A percentile compares a stretch with the other conserved stretches of the same genome.
phyloP scores from a whole-genome alignment of 2,797 vertebrate species.

The Muscicapa striata region DNA sequence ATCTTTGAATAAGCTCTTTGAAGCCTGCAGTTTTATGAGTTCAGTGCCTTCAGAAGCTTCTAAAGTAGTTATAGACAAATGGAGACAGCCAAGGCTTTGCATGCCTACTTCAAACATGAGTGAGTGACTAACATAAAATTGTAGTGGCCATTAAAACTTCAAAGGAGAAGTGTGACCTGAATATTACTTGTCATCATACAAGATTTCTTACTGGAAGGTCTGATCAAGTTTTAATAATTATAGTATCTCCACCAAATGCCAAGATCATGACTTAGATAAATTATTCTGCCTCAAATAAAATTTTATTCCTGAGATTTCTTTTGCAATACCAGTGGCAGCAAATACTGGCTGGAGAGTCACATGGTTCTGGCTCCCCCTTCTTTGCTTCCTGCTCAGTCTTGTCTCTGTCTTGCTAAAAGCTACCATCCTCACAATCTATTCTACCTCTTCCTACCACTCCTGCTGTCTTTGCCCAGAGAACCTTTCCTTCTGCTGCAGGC shows the following conservation, averaged over 20 bases:
- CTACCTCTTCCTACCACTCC: neutral
- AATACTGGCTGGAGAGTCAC: neutral
- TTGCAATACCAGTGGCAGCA: neutral
- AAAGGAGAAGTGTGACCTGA: conserved; percentile 63
- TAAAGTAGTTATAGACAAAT: conserved; percentile 71
- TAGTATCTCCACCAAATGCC: neutral
- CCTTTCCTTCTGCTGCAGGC: neutral
- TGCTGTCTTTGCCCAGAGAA: neutral
- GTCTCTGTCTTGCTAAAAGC: neutral
- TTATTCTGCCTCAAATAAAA: neutral
- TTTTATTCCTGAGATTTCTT: conserved; percentile 18
- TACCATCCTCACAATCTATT: neutral
- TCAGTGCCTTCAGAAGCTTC: conserved; percentile 66
- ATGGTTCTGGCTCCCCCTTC: neutral
- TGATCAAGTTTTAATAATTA: conserved; percentile 48
- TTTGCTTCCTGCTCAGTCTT: neutral
- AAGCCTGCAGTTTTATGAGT: conserved; percentile 71
- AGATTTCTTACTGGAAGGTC: conserved; percentile 23
- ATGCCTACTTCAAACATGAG: conserved; percentile 64
- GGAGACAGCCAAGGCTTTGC: conserved; percentile 60
- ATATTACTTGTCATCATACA: conserved; percentile 26
- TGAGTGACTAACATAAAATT: conserved; percentile 66
- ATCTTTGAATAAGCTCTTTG: conserved; percentile 68
- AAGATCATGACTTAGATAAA: conserved; percentile 4
- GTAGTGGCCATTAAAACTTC: conserved; percentile 73